Evolutionary conservation across 2,113 vertebrate species (phyloP).

Genomic region (Chaenocephalus aceratus): DNA sequence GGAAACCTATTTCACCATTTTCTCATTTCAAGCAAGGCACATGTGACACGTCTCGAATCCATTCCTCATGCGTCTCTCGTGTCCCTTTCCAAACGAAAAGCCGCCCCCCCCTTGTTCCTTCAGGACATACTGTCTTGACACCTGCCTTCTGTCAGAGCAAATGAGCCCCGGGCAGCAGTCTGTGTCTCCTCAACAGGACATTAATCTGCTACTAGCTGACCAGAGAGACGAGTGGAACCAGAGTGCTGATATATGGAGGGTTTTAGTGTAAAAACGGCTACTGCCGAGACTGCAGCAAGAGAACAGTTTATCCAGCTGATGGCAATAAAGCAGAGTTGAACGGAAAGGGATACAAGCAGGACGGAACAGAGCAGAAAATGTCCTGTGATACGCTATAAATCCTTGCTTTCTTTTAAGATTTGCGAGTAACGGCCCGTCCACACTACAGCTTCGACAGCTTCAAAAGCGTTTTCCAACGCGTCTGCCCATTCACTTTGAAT

Average conservation of each 20-base stretch:
- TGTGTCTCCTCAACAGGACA: slow-evolving; percentile 76
- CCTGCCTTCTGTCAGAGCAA: slow-evolving; percentile 78
- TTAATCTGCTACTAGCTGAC: slow-evolving; percentile 76
- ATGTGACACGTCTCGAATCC: slow-evolving; percentile 38
- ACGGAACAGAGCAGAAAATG: not conserved
- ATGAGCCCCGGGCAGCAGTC: slow-evolving; percentile 69
- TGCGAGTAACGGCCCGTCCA: not conserved
- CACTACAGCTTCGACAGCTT: no score
- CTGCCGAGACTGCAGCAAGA: slow-evolving; percentile 45
- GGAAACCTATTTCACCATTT: slow-evolving; percentile 17
- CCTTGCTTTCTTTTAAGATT: not conserved
- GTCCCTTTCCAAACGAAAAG: slow-evolving; percentile 43
- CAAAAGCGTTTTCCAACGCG: no score
- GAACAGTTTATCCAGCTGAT: slow-evolving; percentile 51
- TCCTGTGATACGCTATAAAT: slow-evolving; percentile 4
- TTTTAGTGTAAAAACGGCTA: slow-evolving; percentile 60
- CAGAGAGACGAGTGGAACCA: slow-evolving; percentile 61
- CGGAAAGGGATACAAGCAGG: slow-evolving; percentile 34
- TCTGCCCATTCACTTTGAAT: no score
- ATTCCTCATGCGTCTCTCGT: slow-evolving; percentile 30
- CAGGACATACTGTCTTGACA: slow-evolving; percentile 68
- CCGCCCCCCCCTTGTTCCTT: slow-evolving; percentile 48
- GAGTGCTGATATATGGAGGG: slow-evolving; percentile 66
- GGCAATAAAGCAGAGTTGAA: slow-evolving; percentile 33
- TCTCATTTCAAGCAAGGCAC: slow-evolving; percentile 9